These are phyloP conservation scores for Dysmachus trigonus DNA, from an alignment of 2,888 invertebrate species.

Conservation along the genomic window DNA sequence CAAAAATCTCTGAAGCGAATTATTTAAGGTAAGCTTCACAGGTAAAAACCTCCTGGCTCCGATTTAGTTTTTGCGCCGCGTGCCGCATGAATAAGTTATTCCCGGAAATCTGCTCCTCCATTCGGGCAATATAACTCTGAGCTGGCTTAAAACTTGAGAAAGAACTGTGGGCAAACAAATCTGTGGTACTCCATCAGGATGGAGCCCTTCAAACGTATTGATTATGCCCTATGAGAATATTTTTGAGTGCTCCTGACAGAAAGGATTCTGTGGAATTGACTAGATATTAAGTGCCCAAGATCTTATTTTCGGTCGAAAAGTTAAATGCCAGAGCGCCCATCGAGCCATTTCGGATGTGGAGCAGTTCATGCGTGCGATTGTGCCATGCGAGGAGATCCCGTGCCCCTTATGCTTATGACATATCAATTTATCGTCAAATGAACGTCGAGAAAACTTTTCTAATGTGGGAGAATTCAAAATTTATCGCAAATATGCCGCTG, in stretches of 20 bases:
- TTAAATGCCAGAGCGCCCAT: background rate
- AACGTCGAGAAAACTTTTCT: background rate
- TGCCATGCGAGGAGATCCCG: background rate
- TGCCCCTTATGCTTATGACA: conserved; percentile 19
- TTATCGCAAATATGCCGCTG: background rate
- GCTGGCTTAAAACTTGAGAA: background rate
- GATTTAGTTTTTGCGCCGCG: background rate
- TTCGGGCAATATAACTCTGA: background rate
- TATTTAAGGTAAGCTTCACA: conserved; percentile 5
- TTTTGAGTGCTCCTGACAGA: background rate
- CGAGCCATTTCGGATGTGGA: background rate
- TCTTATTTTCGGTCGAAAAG: conserved; percentile 16
- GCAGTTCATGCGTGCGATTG: background rate
- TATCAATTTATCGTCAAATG: conserved; percentile 28
- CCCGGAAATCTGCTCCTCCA: background rate
- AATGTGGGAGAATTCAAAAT: background rate
- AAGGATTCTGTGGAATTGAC: conserved; percentile 11
- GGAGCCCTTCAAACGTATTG: background rate
- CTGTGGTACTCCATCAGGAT: background rate
- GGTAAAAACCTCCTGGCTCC: background rate
- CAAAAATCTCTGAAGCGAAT: background rate
- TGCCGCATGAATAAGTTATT: conserved; percentile 16
- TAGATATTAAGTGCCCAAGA: background rate
- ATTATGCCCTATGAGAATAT: background rate
- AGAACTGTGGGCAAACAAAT: background rate